Conservation (phyloP, 2,888 invertebrate species). For the Barypeithes pellucidus region DNA sequence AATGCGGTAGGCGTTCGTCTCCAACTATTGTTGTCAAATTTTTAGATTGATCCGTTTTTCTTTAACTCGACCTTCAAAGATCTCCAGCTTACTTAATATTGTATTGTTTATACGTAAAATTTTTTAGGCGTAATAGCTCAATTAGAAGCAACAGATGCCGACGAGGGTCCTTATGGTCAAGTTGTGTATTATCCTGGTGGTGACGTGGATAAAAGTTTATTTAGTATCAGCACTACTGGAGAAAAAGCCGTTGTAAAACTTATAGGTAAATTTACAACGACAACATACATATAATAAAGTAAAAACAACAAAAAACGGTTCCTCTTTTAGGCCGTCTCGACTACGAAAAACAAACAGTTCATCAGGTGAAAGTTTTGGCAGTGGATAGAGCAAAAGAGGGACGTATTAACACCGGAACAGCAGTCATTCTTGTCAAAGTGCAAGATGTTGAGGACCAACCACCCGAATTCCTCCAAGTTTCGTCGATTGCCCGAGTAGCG, state of each 20-base stretch:
- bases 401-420: conserved; percentile 90
- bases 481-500: conserved; percentile 89
- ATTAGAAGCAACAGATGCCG: conserved; percentile 90
- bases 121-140: conserved; percentile 78
- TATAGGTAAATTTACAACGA: conserved; percentile 71
- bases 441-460: conserved; percentile 94
- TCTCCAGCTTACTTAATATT: no score
- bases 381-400: conserved; percentile 89
- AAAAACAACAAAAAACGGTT: neutral
- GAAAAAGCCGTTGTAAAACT: conserved; percentile 89
- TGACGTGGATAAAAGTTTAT: conserved; percentile 84
- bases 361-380: conserved; percentile 88
- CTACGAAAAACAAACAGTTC: conserved; percentile 89
- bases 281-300: neutral
- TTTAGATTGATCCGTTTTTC: no score
- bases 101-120: no score
- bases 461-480: conserved; percentile 90
- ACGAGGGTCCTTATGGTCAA: conserved; percentile 94
- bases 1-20: no score
- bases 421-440: conserved; percentile 88
- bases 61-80: no score
- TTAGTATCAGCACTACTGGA: conserved; percentile 86
- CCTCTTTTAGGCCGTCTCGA: conserved; percentile 74
- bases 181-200: conserved; percentile 90
- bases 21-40: no score